Percentiles rank a stretch among this genome's conserved stretches.
Evolutionary conservation across 2,888 invertebrate genomes (phyloP).

Genomic region (Aphrophora alni): DNA sequence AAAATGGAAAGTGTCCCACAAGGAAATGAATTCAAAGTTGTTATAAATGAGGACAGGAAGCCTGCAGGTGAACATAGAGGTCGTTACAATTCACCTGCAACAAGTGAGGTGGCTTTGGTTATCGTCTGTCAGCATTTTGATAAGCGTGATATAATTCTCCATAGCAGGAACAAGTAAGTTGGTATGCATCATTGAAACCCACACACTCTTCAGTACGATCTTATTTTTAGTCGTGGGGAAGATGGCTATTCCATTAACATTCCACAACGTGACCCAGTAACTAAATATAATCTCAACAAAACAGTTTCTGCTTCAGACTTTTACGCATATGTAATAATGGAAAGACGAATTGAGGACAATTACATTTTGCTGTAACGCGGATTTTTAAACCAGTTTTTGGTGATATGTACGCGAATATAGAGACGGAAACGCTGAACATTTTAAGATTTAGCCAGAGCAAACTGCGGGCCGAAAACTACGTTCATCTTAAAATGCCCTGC

Average conservation of each 20-base stretch:
- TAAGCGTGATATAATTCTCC: conserved; percentile 35
- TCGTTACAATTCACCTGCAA: conserved; percentile 29
- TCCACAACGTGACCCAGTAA: background rate
- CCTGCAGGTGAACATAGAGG: conserved; percentile 24
- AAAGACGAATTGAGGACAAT: background rate
- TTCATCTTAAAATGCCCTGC: conserved; percentile 14
- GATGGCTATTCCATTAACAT: conserved; percentile 26
- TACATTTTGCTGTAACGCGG: background rate
- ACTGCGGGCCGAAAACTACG: background rate
- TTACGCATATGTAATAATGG: background rate
- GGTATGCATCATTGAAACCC: background rate
- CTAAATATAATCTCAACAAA: too few relatives aligned
- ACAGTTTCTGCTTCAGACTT: background rate
- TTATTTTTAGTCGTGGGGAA: conserved; percentile 30
- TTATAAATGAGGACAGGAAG: conserved; percentile 36
- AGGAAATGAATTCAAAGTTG: conserved; percentile 19
- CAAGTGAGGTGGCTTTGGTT: conserved; percentile 19
- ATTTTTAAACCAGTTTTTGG: background rate
- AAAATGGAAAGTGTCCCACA: background rate
- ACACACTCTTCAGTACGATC: background rate
- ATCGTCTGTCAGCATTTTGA: conserved; percentile 26
- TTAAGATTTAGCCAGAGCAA: background rate
- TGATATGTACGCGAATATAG: background rate
- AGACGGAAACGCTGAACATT: background rate
- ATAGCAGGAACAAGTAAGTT: background rate